Conservation (phyloP, 1,140 invertebrate species). For the Drosophila pectinifera region DNA sequence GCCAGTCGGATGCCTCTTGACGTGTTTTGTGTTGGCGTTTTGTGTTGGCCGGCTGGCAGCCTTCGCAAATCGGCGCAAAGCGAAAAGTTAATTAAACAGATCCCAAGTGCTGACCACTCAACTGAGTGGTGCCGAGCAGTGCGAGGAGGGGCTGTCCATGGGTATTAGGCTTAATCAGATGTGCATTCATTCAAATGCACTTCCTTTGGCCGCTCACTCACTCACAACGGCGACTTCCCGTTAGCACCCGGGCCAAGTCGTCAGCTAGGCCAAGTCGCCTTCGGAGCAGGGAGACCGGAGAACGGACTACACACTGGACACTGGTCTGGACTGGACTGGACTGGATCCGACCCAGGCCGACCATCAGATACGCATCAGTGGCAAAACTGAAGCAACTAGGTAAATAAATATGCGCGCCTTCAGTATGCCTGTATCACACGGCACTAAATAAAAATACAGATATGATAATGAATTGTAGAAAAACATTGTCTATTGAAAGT, state of each 20-base stretch:
- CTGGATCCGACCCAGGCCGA: slow-evolving; percentile 16
- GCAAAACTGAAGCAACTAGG: slow-evolving; percentile 54
- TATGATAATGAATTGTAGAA: neutral
- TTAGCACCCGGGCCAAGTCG: slow-evolving; percentile 52
- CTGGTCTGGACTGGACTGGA: neutral
- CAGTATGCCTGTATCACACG: slow-evolving; percentile 1
- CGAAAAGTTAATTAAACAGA: slow-evolving; percentile 56
- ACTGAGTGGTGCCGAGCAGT: slow-evolving; percentile 17
- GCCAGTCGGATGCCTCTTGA: slow-evolving; percentile 9
- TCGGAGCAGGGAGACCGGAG: slow-evolving; percentile 2
- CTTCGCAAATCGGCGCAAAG: slow-evolving; percentile 42
- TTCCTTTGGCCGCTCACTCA: slow-evolving; percentile 71
- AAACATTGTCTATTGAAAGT: too few species aligned
- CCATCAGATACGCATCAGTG: slow-evolving; percentile 76
- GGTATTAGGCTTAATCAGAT: slow-evolving; percentile 78
- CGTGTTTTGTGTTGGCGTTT: slow-evolving; percentile 42
- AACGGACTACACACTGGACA: slow-evolving; percentile 6
- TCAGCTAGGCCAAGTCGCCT: slow-evolving; percentile 4
- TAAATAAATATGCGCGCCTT: slow-evolving; percentile 57
- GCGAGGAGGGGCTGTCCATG: slow-evolving; percentile 53
- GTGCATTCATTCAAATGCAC: slow-evolving; percentile 79
- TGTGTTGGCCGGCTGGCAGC: slow-evolving; percentile 21
- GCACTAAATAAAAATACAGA: neutral
- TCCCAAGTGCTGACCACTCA: slow-evolving; percentile 55
- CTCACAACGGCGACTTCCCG: slow-evolving; percentile 68